Percentiles rank a stretch among this genome's conserved stretches.
Evolutionary conservation across 2,888 invertebrate species (phyloP).

Genomic region (Polymixis lichenea): DNA sequence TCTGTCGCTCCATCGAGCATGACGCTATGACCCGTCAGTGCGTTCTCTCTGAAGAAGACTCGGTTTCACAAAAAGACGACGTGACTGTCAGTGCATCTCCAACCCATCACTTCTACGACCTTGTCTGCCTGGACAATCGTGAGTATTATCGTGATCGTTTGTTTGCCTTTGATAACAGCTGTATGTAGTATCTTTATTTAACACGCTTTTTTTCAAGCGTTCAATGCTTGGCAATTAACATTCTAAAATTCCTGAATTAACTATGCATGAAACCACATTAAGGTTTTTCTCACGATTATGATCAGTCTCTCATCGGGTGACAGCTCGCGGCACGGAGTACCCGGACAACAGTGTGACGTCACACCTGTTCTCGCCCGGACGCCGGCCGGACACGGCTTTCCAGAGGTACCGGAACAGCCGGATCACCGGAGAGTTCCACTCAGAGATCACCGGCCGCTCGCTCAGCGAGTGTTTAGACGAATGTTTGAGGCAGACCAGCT

Average conservation of each 20-base stretch:
- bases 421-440: constrained; percentile 96
- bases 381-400: constrained; percentile 96
- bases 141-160: constrained; percentile 85
- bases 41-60: constrained; percentile 97
- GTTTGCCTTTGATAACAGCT: constrained; percentile 52
- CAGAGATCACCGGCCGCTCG: constrained; percentile 96
- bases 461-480: constrained; percentile 97
- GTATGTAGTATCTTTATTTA: constrained; percentile 28
- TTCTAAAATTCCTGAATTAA: constrained; percentile 58
- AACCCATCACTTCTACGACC: constrained; percentile 96
- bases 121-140: constrained; percentile 97
- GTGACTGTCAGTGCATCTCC: constrained; percentile 96
- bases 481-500: constrained; percentile 96
- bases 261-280: constrained; percentile 81
- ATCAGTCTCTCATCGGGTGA: constrained; percentile 90
- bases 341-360: constrained; percentile 96
- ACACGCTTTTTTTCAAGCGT: constrained; percentile 39
- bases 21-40: constrained; percentile 96
- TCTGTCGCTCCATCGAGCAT: constrained; percentile 97
- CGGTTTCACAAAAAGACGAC: constrained; percentile 96
- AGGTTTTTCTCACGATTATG: constrained; percentile 87
- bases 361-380: constrained; percentile 95
- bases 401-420: constrained; percentile 96
- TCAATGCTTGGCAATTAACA: constrained; percentile 43
- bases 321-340: constrained; percentile 97